Conservation (phyloP, 2,797 vertebrate species). For the Hephaestus fuliginosus region DNA sequence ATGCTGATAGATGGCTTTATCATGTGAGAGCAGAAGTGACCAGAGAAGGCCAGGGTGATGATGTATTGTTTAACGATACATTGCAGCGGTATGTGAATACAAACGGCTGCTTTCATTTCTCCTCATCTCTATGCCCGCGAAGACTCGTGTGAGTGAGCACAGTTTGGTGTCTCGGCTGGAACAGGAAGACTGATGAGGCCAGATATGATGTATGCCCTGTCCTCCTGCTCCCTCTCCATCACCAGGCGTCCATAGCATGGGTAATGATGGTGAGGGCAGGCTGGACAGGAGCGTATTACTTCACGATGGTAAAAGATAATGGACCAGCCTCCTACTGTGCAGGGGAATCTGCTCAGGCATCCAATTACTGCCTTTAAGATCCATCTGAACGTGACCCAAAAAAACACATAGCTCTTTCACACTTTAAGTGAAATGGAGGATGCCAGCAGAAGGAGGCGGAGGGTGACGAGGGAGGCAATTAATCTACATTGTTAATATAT, state of each 20-base stretch:
- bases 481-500: slow-evolving; percentile 68
- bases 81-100: slow-evolving; percentile 75
- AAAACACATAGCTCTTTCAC: slow-evolving; percentile 64
- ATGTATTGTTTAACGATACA: slow-evolving; percentile 83
- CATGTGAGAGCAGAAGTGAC: slow-evolving; percentile 75
- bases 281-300: slow-evolving; percentile 78
- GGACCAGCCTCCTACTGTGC: slow-evolving; percentile 80
- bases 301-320: slow-evolving; percentile 80
- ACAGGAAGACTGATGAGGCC: slow-evolving; percentile 80
- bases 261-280: slow-evolving; percentile 83
- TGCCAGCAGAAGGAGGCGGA: slow-evolving; percentile 33
- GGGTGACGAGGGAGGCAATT: slow-evolving; percentile 57
- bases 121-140: slow-evolving; percentile 72
- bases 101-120: slow-evolving; percentile 80
- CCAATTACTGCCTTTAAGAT: slow-evolving; percentile 84
- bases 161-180: slow-evolving; percentile 75
- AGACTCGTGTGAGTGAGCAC: slow-evolving; percentile 72
- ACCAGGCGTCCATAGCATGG: slow-evolving; percentile 73
- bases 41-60: slow-evolving; percentile 78
- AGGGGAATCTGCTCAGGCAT: slow-evolving; percentile 77
- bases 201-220: slow-evolving; percentile 84
- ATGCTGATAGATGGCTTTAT: slow-evolving; percentile 84
- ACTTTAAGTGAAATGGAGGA: slow-evolving; percentile 53
- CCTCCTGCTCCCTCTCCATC: slow-evolving; percentile 79
- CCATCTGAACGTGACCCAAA: slow-evolving; percentile 79